Conservation (phyloP, 35 echinoderm and acorn worm species). For the Lytechinus pictus region DNA sequence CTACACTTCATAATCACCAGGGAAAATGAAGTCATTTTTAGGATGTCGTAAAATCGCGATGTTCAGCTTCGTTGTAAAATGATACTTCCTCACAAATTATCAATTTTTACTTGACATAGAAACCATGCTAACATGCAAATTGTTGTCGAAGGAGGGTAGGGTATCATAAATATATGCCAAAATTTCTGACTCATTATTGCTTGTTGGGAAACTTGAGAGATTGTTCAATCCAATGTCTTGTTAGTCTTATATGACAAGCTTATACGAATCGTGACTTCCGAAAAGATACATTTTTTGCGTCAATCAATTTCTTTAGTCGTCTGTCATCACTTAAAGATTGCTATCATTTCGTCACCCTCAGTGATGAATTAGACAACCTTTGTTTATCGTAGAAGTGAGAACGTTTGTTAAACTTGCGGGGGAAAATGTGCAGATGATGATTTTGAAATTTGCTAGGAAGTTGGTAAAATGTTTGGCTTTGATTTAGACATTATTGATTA, state of each 20-base stretch:
- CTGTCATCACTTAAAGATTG: background rate
- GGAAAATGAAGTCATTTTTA: slow-evolving; percentile 13
- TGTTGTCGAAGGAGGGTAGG: background rate
- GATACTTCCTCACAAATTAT: background rate
- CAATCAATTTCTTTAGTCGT: background rate
- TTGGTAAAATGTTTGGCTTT: background rate
- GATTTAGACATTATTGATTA: too few relatives aligned
- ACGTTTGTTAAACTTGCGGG: background rate
- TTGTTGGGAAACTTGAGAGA: background rate
- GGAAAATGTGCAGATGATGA: background rate
- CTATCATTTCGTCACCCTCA: background rate
- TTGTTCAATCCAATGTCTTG: background rate
- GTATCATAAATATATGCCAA: background rate
- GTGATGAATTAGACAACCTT: background rate
- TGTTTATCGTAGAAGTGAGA: background rate
- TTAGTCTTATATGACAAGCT: too few relatives aligned
- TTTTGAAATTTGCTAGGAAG: background rate
- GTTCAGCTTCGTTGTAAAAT: background rate
- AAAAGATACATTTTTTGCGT: background rate
- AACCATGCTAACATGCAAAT: background rate
- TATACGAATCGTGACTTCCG: background rate
- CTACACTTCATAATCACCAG: background rate
- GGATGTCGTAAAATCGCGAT: background rate
- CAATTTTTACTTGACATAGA: background rate
- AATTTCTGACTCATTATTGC: background rate